Conservation (phyloP, 2,113 vertebrate species). For the Laticauda colubrina region DNA sequence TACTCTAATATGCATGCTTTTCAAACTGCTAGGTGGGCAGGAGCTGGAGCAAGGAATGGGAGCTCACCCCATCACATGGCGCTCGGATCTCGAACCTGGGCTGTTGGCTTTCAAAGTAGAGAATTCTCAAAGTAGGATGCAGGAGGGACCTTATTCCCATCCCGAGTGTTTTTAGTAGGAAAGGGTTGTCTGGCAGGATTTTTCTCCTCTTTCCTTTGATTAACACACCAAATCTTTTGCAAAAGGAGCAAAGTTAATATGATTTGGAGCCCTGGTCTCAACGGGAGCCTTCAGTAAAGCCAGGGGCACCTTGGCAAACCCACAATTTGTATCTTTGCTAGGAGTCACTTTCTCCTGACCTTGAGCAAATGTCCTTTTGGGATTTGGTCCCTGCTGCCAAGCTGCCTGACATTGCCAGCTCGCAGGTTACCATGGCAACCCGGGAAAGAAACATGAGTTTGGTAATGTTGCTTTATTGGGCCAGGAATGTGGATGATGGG, state of each 20-base stretch:
- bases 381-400: slow-evolving; percentile 41
- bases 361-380: slow-evolving; percentile 7
- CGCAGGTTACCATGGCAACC: slow-evolving; percentile 64
- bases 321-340: slow-evolving; percentile 20
- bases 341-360: neutral
- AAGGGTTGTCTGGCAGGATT: neutral
- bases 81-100: too few species aligned
- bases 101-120: too few species aligned
- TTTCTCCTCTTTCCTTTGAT: neutral
- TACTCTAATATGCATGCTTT: too few species aligned
- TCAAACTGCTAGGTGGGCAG: too few species aligned
- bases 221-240: neutral
- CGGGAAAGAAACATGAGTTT: slow-evolving; percentile 44
- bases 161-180: neutral
- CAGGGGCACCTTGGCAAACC: neutral
- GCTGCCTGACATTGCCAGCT: slow-evolving; percentile 38
- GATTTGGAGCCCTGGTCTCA: neutral
- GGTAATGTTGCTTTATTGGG: slow-evolving; percentile 58
- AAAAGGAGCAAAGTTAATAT: neutral
- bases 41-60: too few species aligned
- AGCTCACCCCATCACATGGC: too few species aligned
- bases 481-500: slow-evolving; percentile 24
- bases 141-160: neutral
- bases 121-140: neutral
- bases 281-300: neutral